Base-by-base conservation (phyloP, 1,140 invertebrate genomes). In the Metaphire vulgaris region DNA sequence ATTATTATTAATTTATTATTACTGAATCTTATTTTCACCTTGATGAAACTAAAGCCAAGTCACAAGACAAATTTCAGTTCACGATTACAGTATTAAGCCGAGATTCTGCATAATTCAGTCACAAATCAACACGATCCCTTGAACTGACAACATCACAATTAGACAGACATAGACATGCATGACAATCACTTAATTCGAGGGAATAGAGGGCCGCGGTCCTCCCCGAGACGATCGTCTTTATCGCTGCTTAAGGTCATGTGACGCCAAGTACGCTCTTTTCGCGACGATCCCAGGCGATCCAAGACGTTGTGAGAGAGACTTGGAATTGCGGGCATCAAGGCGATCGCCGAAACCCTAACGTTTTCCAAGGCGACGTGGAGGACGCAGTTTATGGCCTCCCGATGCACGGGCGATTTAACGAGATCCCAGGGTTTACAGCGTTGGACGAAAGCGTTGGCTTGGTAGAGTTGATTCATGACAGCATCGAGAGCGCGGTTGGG, bases 371-470 rank as follows among this genome's bases (percentile, higher is more conserved):
- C 90, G 21, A 98, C 82, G 81, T 92, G 91, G 74, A 98, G 87
- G 26, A 96, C 88, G 28, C 89, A 89, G 77, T 92, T 88, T 14
- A 97, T 83, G 80, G 92, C 77, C 16, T 83, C 78, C 14, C 74
- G 33, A n/a, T 81, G 67, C 21, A 77, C 32, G 0, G 75, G 69
- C 14, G 81, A 33, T 79, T 91, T 90, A n/a, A 87, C 89, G 69
- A 98, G 87, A 79, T 91, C 88, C 97, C 97, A 99, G 0, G 96
- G 96, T 84, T 92, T 90, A 75, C 91, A 88, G 2, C 90, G 86
- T 80, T 97, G 90, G 78, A 98, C 90, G 88, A 97, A 93, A 76
- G 90, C 86, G 88, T 99, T 99, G 0, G 92, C 90, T 33, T 89
- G 85, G 82, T 92, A 90, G 12, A 97, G 85, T 1, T 89, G 88